Evolutionary conservation across 2,888 invertebrate genomes (phyloP), one percentile per base, ranked within the genome.

Genomic region (Eilema depressum): DNA sequence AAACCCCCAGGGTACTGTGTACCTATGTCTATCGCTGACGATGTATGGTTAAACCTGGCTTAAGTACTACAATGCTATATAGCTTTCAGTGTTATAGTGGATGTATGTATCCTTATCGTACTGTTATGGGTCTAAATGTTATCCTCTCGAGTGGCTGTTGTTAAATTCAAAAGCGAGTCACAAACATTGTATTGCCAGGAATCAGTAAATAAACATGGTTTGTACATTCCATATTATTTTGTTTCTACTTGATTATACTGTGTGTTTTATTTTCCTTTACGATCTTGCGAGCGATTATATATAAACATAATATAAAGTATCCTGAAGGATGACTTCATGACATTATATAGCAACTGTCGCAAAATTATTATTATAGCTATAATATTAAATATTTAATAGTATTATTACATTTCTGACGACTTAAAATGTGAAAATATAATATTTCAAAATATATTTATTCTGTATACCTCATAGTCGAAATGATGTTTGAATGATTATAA

Each of bases 211-310:
- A 96, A 96, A 96, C 96, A 96, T 96, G 96, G 97, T 97, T 97
- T 97, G 97, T 97, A 97, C 97, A 97, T 97, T 97, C 97, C 97
- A 97, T 96, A 96, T 96, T 96, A 96, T 96, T 96, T 96, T 96
- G 96, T 96, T 96, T 96, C 95, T 95, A 94, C 93, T 95, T 95
- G 87, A 91, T 91, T 91, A 89, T 92, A 89, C 88, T 91, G 91
- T 91, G 91, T 90, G 93, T 95, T 94, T 95, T 95, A 94, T 94
- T 94, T 95, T 93, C 93, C 93, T 95, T 85, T 86, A 87, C 88
- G 82, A 85, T 88, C 86, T 87, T 90, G 90, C 86, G 85, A 90
- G 87, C 87, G 83, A 89, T 84, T 89, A 84, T 79, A 69, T 66
- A 66, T 59, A 28, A 26, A 59, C 20, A 56, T 56, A 64, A 30